Percentiles rank a stretch among this genome's conserved stretches.
These are phyloP conservation scores for Neodiprion fabricii DNA, from an alignment of 1,140 invertebrate species.

Conservation along the genomic window DNA sequence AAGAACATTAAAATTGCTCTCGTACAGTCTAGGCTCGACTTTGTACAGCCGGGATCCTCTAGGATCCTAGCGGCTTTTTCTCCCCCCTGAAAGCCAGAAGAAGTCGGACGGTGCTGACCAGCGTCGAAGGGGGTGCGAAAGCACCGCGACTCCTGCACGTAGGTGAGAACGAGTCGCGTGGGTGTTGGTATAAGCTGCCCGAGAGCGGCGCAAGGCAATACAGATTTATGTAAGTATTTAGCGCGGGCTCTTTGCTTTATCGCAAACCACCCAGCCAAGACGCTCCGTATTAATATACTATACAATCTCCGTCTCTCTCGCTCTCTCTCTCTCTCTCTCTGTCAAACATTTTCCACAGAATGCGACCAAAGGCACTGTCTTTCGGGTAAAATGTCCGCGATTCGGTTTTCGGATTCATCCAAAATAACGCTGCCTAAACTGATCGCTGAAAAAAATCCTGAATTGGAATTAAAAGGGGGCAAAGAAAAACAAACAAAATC, in stretches of 20 bases:
- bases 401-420: no score
- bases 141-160: not conserved
- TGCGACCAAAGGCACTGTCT: no score
- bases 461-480: no score
- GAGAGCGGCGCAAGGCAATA: conserved; percentile 54
- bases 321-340: no score
- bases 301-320: not conserved
- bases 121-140: not conserved
- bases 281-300: conserved; percentile 21
- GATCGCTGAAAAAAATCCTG: no score
- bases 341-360: no score
- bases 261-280: conserved; percentile 57
- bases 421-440: no score
- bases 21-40: no score
- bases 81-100: not conserved
- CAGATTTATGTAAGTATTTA: conserved; percentile 66
- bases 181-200: conserved; percentile 37
- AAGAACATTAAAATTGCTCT: no score
- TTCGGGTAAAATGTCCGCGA: no score
- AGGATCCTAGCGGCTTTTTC: not conserved
- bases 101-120: not conserved
- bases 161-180: conserved; percentile 20
- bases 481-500: no score
- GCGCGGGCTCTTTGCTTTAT: conserved; percentile 62
- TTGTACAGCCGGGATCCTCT: not conserved